Base-by-base conservation (phyloP, 2,888 invertebrate species). In the Agrochola macilenta region DNA sequence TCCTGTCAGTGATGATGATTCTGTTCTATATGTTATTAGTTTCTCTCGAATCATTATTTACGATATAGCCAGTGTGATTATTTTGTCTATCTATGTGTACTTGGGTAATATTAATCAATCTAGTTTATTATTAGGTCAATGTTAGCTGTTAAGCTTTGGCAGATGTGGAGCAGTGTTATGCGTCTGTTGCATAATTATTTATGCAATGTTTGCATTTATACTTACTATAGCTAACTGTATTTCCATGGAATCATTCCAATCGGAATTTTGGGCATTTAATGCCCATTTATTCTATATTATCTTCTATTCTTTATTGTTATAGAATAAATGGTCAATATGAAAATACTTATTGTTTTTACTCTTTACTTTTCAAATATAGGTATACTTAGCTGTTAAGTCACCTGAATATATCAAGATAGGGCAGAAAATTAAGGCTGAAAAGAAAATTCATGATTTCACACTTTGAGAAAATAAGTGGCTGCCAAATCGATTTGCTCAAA, bases 81-180 rank as follows among this genome's bases (percentile, higher is more conserved):
- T 69, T 68, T 60, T 60, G 23, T 64, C n/a, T 20, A 39, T 75
- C 35, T 61, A 49, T 49, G 52, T 46, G 60, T 76, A 57, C 35
- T 72, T 60, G 20, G 46, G 46, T 60, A 73, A 43, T 78, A 74
- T 60, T 79, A 82, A 84, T 76, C 74, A 76, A 71, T 76, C 81
- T 65, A 65, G 77, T 79, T 76, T 71, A 30, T 57, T 64, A 70
- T 39, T 76, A 64, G 82, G 84, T 84, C 77, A 86, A 81, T 81
- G 78, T 61, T 74, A 78, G 39, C 35, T n/a, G 46, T 35, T 66
- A 61, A 46, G 58, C 49, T 68, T 70, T 74, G 60, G 77, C 82
- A 43, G 20, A 57, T 72, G 54, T 76, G 63, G 39, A 78, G 17
- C 35, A 69, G 5, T 63, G 49, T 61, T 64, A 52, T 39, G 14